Base-by-base conservation (phyloP, 2,797 vertebrate species). In the Steatocranus sp. region DNA sequence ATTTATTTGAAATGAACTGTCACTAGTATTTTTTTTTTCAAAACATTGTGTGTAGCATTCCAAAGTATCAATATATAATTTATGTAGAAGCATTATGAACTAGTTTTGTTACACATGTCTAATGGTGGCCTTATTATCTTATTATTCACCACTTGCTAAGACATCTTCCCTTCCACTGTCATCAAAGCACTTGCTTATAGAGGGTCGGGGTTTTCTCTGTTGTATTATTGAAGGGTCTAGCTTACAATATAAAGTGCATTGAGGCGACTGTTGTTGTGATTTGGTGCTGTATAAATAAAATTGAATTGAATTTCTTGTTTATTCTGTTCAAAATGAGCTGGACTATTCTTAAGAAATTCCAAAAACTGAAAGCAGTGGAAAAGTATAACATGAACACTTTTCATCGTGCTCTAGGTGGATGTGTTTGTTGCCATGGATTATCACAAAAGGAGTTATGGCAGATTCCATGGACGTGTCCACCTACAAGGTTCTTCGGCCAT, bases 381-480 rank as follows among this genome's bases (percentile, higher is more conserved):
- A 46, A 15, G 11, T 46, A 56, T 41, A 46, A 73, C 12, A 6
- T 76, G 6, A 5, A 11, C 8, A 27, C 2, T 11, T 18, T 25
- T 49, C 8, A 1, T 75, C 7, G 6, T n/a, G 2, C 12, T 81
- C 9, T 2, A 95, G 95, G 91, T 97, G 83, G 97, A 99, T 2
- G 98, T 99, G 54, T 98, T 98, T 17, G 98, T 99, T 34, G 96
- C 97, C 51, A 98, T 99, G 97, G 98, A 97, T 43, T 96, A 97
- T 56, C 97, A 98, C 94, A 98, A 96, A 88, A 97, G 97, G 93
- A 97, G 96, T 87, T 99, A 98, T 0, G 98, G 97, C 46, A 92
- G 88, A 54, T 99, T 98, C 89, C 97, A 98, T 2, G 97, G 97
- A 6, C 96, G 98, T 8, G 98, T 98, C 53, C 96, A 96, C 91